Evolutionary conservation across 2,797 vertebrate species (phyloP), one percentile per base, ranked within the genome.

Genomic region (Neopelma chrysocephalum): DNA sequence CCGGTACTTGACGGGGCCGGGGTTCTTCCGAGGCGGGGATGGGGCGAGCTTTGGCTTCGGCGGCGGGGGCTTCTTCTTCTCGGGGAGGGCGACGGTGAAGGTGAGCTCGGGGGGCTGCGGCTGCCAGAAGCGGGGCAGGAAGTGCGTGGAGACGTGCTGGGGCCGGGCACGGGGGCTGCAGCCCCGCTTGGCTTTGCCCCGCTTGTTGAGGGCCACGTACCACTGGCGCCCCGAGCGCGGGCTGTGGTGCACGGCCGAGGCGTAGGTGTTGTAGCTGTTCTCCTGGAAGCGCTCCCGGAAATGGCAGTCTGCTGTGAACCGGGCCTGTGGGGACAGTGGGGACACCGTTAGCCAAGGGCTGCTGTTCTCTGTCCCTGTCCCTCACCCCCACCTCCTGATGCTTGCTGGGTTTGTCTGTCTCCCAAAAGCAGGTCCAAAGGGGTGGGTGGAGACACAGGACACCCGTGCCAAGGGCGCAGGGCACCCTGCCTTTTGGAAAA

Each of bases 211-310:
- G 6, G 99, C 99, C 98, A 99, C 99, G 1, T 99, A 99, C 99
- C 99, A 99, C 78, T 98, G 98, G 5, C 99, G 98, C 0, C 99
- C 99, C 0, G 98, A 99, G 85, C 98, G 97, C 3, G 97, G 98
- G 96, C 98, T 99, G 96, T 97, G 98, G 96, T 99, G 98, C 64
- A 98, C 96, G 2, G 98, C 98, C 2, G 99, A 99, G 77, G 99
- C 98, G 0, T 99, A 99, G 2, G 99, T 99, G 97, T 99, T 99
- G 97, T 99, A 99, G 97, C 99, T 99, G 98, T 99, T 99, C 98
- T 99, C 99, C 97, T 99, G 99, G 98, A 99, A 99, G 34, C 99
- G 97, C 94, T 99, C 99, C 90, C 99, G 98, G 98, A 99, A 99
- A 84, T 99, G 99, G 95, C 99, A 99, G 96, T 99, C 99, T 0